These are phyloP conservation scores for Hyposmocoma kahamanoa DNA, from an alignment of 1,140 invertebrate genomes.

Conservation along the genomic window DNA sequence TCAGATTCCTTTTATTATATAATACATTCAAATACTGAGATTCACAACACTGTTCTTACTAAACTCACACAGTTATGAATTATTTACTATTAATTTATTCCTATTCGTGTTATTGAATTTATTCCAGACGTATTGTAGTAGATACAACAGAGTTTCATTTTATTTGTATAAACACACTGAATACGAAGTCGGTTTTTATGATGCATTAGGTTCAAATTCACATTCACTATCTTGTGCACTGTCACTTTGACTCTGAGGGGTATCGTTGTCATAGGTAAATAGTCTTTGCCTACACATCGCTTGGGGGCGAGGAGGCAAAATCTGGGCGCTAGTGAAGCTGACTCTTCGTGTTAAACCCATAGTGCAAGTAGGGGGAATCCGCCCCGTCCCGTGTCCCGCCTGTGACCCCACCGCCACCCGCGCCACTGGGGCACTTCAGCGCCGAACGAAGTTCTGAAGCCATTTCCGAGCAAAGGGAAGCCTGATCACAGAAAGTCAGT, in stretches of 20 bases:
- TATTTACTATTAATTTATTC: not conserved
- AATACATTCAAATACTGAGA: no score
- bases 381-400: conserved; percentile 56
- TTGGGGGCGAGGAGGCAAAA: conserved; percentile 52
- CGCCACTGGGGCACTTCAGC: conserved; percentile 77
- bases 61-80: not conserved
- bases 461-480: conserved; percentile 80
- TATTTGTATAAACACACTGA: not conserved
- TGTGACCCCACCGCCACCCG: conserved; percentile 50
- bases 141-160: not conserved
- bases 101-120: not conserved
- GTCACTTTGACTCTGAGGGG: not conserved
- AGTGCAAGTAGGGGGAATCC: conserved; percentile 75
- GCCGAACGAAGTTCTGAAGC: conserved; percentile 80
- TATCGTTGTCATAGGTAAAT: not conserved
- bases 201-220: not conserved
- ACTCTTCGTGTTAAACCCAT: conserved; percentile 77
- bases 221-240: not conserved
- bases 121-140: not conserved
- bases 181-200: not conserved
- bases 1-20: no score
- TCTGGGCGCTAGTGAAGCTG: conserved; percentile 70
- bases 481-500: conserved; percentile 59
- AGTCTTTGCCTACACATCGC: conserved; percentile 53
- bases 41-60: not conserved